phyloP scores from a whole-genome alignment of 2,797 vertebrate species.

The Myripristis murdjan region DNA sequence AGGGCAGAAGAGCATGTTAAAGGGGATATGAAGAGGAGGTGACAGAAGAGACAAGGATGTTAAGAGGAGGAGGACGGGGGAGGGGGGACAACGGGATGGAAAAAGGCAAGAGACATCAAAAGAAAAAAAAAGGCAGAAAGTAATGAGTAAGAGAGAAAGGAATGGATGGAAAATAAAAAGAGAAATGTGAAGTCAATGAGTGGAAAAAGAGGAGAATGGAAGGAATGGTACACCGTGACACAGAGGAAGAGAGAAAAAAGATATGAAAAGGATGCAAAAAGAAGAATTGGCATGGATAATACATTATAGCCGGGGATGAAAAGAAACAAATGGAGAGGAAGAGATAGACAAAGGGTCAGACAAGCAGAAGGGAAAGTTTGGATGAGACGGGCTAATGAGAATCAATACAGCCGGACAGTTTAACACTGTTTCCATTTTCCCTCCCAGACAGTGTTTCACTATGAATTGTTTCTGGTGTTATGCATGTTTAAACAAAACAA shows the following conservation, averaged over 20 bases:
- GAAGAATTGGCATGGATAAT: constrained; percentile 54
- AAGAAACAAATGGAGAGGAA: constrained; percentile 56
- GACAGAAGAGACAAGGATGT: constrained; percentile 8
- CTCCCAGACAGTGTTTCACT: not conserved
- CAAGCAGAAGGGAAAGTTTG: constrained; percentile 54
- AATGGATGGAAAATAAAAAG: constrained; percentile 56
- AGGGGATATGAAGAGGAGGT: constrained; percentile 30
- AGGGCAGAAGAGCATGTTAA: not conserved
- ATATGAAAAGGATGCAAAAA: constrained; percentile 47
- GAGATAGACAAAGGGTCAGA: constrained; percentile 59
- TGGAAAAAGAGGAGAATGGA: constrained; percentile 33
- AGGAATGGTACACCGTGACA: constrained; percentile 33
- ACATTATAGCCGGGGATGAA: constrained; percentile 60
- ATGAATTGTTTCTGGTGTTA: constrained; percentile 29
- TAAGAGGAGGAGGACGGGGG: not conserved
- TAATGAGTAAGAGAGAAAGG: constrained; percentile 54
- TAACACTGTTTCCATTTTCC: constrained; percentile 1
- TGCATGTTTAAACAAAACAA: too few species aligned
- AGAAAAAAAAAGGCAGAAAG: constrained; percentile 33
- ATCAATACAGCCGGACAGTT: constrained; percentile 46
- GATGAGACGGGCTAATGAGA: constrained; percentile 40
- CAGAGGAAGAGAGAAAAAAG: constrained; percentile 43
- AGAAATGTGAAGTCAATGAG: constrained; percentile 62
- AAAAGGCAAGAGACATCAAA: constrained; percentile 38
- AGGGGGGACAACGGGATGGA: constrained; percentile 35